phyloP scores from a whole-genome alignment of 2,113 vertebrate genomes.

The Gymnarchus niloticus region DNA sequence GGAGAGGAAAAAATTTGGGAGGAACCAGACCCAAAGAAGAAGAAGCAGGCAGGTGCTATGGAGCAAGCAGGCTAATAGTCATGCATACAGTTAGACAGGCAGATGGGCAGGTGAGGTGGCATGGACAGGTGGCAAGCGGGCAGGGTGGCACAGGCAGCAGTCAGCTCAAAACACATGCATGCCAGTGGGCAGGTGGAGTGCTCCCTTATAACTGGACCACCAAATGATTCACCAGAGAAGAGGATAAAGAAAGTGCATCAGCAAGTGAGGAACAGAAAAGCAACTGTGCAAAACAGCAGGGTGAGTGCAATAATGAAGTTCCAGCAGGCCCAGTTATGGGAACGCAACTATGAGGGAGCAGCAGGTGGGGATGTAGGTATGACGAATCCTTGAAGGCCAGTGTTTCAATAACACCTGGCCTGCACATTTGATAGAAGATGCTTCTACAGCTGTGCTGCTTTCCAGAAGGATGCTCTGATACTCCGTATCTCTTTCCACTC shows the following conservation, averaged over 20 bases:
- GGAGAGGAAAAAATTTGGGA: no score
- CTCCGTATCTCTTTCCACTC: no score
- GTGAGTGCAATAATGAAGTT: background rate
- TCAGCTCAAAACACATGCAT: no score
- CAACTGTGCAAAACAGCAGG: background rate
- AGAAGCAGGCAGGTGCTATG: background rate
- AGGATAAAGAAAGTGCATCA: background rate
- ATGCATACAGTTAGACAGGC: background rate
- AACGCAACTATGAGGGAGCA: background rate
- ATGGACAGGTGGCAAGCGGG: no score
- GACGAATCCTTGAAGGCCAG: background rate
- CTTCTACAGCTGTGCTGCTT: no score
- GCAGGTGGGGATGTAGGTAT: background rate
- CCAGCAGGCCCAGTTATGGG: background rate
- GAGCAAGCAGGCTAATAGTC: background rate
- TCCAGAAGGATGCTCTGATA: no score
- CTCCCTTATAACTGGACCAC: background rate
- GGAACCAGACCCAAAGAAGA: no score
- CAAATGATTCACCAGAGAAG: background rate
- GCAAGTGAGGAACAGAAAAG: background rate
- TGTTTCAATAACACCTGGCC: no score
- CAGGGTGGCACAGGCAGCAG: no score
- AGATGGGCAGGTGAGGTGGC: background rate
- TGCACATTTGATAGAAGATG: background rate
- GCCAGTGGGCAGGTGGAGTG: no score